A percentile compares a stretch with the other conserved stretches of the same genome.
Conservation (phyloP, 2,113 vertebrate genomes). For the Anarhynchus alexandrinus region DNA sequence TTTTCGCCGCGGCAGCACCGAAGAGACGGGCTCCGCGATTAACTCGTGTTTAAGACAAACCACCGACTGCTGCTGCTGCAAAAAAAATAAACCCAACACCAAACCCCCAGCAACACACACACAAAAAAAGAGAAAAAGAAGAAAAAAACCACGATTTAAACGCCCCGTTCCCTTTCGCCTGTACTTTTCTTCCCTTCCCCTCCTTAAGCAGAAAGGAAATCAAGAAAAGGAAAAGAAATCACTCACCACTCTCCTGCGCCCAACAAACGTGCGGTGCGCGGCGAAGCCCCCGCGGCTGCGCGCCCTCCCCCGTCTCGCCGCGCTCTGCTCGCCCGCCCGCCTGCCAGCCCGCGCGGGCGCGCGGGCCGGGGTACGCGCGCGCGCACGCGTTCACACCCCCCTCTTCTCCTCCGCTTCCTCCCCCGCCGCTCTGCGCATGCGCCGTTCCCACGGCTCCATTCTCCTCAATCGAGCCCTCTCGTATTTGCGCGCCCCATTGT, state of each 20-base stretch:
- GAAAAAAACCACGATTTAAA: not conserved
- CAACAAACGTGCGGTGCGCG: not conserved
- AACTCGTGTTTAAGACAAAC: not conserved
- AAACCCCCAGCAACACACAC: not conserved
- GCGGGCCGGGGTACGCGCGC: not conserved
- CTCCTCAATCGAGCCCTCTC: slow-evolving; percentile 82
- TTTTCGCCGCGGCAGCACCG: not conserved
- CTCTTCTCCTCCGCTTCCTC: not conserved
- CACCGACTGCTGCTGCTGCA: not conserved
- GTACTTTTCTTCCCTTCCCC: not conserved
- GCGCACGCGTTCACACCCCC: not conserved
- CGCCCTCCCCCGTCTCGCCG: not conserved
- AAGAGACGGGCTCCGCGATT: too few species aligned
- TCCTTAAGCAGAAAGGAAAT: not conserved
- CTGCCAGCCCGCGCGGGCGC: not conserved
- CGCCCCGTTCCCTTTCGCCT: not conserved
- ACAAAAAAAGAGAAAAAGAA: too few species aligned
- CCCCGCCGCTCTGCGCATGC: slow-evolving; percentile 74
- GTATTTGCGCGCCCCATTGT: slow-evolving; percentile 73
- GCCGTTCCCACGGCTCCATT: slow-evolving; percentile 78
- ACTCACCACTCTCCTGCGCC: not conserved
- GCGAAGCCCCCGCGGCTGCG: not conserved
- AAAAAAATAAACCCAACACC: not conserved
- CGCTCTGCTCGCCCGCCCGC: not conserved
- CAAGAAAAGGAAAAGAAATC: not conserved